Conservation (phyloP, 2,113 vertebrate species). For the Pan paniscus region DNA sequence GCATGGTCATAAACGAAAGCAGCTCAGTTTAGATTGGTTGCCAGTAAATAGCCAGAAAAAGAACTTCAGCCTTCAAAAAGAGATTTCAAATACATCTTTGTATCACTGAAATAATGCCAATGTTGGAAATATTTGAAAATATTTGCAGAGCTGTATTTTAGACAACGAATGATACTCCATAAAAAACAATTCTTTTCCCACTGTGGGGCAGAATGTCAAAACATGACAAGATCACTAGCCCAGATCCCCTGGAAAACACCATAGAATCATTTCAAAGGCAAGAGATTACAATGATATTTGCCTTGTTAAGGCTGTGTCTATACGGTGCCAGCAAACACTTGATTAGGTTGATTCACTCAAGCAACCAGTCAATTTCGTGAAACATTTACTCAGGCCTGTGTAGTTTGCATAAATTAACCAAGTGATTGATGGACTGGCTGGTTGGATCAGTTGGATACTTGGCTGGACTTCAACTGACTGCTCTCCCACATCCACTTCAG, state of each 20-base stretch:
- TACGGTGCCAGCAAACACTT: conserved; percentile 45
- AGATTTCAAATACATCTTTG: conserved; percentile 10
- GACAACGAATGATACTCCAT: not conserved
- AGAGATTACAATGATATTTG: conserved; percentile 27
- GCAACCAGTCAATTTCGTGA: conserved; percentile 44
- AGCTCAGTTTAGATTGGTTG: not conserved
- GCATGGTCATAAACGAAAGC: conserved; percentile 28
- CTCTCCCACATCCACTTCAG: not conserved
- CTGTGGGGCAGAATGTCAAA: conserved; percentile 2
- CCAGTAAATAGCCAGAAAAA: not conserved
- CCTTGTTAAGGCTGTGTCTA: conserved; percentile 44
- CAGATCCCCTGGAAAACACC: not conserved
- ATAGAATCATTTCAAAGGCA: conserved; percentile 28
- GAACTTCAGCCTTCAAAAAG: conserved; percentile 12
- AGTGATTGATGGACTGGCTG: conserved; percentile 19
- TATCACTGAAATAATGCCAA: conserved; percentile 19
- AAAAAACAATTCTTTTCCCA: conserved; percentile 34
- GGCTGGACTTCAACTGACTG: not conserved
- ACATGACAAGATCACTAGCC: not conserved
- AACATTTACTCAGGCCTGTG: conserved; percentile 61
- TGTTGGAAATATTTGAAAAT: conserved; percentile 11
- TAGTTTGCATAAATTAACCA: conserved; percentile 45
- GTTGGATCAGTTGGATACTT: not conserved
- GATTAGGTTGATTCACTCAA: conserved; percentile 52
- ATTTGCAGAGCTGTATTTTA: conserved; percentile 32